These are phyloP conservation scores for Morelia viridis DNA, from an alignment of 2,797 vertebrate genomes.

Conservation along the genomic window DNA sequence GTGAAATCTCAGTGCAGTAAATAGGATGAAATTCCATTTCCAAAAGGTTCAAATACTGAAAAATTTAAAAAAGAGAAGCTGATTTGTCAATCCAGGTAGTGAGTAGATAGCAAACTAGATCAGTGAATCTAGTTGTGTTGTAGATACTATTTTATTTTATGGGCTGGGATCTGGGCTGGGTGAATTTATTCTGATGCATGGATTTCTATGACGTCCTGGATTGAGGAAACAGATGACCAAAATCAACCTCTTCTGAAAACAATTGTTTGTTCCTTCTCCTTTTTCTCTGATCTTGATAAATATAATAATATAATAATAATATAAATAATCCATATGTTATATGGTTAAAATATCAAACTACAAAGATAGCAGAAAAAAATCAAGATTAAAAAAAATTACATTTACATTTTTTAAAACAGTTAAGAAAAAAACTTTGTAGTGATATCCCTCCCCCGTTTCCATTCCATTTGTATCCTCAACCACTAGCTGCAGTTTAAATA, in stretches of 20 bases:
- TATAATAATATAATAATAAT: background rate
- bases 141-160: background rate
- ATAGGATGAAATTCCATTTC: background rate
- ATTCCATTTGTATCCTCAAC: background rate
- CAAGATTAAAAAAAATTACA: background rate
- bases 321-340: background rate
- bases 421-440: background rate
- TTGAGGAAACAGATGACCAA: background rate
- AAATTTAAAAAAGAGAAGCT: background rate
- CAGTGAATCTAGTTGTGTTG: background rate
- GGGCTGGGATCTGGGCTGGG: background rate
- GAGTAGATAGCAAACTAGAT: background rate
- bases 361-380: background rate
- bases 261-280: background rate
- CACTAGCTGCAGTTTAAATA: background rate
- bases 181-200: background rate
- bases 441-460: background rate
- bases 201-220: background rate
- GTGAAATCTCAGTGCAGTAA: background rate
- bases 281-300: background rate
- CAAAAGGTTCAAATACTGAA: background rate
- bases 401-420: background rate
- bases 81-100: background rate
- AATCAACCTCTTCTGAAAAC: background rate
- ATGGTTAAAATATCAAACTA: background rate